Base-by-base conservation (phyloP, 2,113 vertebrate species). In the Progne subis region DNA sequence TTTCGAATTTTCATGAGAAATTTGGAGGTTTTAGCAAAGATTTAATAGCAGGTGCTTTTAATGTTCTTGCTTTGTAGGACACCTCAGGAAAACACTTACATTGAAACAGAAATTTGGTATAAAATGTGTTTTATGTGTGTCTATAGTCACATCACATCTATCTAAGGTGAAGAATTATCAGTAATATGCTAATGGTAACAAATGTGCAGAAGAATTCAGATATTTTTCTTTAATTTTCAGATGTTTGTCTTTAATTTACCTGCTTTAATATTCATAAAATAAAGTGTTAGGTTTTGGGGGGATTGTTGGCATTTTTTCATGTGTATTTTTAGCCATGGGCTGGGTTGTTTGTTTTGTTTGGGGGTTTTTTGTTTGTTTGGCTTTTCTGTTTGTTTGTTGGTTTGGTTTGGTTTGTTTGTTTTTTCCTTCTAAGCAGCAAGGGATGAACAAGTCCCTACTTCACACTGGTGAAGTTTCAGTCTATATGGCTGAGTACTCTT, bases 1-100 rank as follows among this genome's bases (percentile, higher is more conserved):
- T 63, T 91, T 91, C 28, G 57, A 64, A n/a, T 91, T 90, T 92
- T 65, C 68, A 52, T 34, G 69, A 81, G 92, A 31, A 92, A 83
- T 63, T 21, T 65, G 55, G 59, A 74, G 59, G 39, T 41, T 94
- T 95, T 82, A 71, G 70, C 32, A 34, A 79, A 78, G 90, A 89
- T 94, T 95, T 93, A 60, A 68, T 68, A 68, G 61, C n/a, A 59
- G 53, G 10, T 64, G 65, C 28, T 91, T 75, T 82, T 52, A 68
- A 52, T 64, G 47, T 63, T 74, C 75, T 79, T 46, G 32, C 57
- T 18, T 68, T 64, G 26, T 56, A 56, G 49, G 80, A 31, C 49
- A 52, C 55, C 53, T 77, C 49, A 25, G 44, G 67, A 57, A 88
- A 90, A 59, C 60, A 75, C 34, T 92, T 90, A 64, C 57, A 56